These are phyloP conservation scores for Zhengitettix transpicula DNA, from an alignment of 2,888 invertebrate species.

Conservation along the genomic window DNA sequence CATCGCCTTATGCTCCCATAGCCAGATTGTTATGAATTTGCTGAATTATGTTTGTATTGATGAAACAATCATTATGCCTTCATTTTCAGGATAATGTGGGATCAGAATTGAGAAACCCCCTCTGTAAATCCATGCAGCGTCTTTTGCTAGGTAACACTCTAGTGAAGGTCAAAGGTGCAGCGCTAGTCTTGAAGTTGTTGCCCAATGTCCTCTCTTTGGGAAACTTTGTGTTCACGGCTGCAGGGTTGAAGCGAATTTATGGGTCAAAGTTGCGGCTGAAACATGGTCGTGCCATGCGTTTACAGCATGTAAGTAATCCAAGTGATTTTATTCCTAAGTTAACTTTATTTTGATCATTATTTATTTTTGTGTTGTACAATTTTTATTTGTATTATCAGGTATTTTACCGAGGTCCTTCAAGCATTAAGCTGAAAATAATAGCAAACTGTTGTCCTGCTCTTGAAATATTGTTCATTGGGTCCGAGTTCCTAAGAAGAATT, in stretches of 20 bases:
- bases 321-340: not conserved
- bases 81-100: not conserved
- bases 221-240: constrained; percentile 6
- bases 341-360: no score
- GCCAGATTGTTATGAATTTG: no score
- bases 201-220: constrained; percentile 8
- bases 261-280: not conserved
- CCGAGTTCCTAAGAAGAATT: not conserved
- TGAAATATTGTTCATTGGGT: constrained; percentile 6
- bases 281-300: not conserved
- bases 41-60: no score
- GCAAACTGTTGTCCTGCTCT: constrained; percentile 8
- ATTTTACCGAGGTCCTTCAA: constrained; percentile 8
- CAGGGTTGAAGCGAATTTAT: constrained; percentile 7
- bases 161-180: constrained; percentile 6
- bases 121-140: constrained; percentile 7
- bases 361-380: no score
- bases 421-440: constrained; percentile 6
- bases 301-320: not conserved
- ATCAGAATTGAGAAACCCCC: constrained; percentile 1
- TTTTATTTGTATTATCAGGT: not conserved
- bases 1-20: no score
- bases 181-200: constrained; percentile 4
- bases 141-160: constrained; percentile 5
- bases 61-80: no score